Conservation (phyloP, 2,113 vertebrate genomes). For the Cephalophus harveyi region DNA sequence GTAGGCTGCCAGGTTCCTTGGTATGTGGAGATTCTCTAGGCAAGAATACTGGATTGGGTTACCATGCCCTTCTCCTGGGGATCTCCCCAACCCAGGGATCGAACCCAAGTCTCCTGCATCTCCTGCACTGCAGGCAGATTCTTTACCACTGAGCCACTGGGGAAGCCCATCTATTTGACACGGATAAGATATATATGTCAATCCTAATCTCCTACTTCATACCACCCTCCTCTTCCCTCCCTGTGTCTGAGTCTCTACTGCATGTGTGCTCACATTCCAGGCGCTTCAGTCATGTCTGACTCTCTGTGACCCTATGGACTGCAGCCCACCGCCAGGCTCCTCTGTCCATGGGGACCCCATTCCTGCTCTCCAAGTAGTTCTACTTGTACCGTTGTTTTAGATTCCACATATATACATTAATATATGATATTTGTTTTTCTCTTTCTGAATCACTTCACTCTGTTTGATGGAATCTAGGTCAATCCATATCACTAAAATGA, state of each 20-base stretch:
- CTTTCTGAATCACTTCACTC: neutral
- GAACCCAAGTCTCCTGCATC: neutral
- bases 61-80: neutral
- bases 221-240: neutral
- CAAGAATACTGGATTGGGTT: neutral
- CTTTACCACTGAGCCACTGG: rapidly evolving
- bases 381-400: neutral
- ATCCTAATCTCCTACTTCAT: neutral
- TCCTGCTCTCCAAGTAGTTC: neutral
- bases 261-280: neutral
- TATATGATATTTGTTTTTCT: neutral
- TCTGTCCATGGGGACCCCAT: neutral
- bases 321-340: neutral
- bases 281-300: neutral
- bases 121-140: neutral
- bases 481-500: neutral
- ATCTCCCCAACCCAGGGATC: neutral
- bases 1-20: neutral
- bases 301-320: neutral
- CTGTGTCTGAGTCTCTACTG: neutral
- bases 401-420: neutral
- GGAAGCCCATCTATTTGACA: neutral
- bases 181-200: neutral
- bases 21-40: neutral
- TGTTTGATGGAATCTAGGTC: neutral